Evolutionary conservation across 2,797 vertebrate species (phyloP), one percentile per base, ranked within the genome.

Genomic region (Nannoperca obscura): DNA sequence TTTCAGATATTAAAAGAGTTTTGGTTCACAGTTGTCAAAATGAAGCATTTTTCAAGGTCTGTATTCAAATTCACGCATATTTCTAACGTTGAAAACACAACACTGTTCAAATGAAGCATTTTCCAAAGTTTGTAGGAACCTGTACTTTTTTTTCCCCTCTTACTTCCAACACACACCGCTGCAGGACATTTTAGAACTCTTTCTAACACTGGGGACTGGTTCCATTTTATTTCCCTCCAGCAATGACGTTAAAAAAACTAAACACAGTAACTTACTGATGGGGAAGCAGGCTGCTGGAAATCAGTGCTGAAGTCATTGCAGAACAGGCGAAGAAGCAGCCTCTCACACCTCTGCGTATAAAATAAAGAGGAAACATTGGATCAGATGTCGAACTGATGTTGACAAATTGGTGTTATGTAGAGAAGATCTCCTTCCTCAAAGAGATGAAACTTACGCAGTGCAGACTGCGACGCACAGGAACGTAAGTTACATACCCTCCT

Each of bases 281-380:
- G 96, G 66, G 97, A 95, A 46, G 98, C 95, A 0, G 97, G 93
- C 32, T 98, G 97, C 5, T 99, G 98, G 92, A 99, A 99, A 13
- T 98, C 98, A 0, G 97, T 95, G 86, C 98, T 99, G 92, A 99
- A 96, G 80, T 96, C 97, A 42, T 96, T 97, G 88, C 97, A 98
- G 95, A 96, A 97, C 80, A 99, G 88, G 20, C 96, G 97, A 7
- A 99, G 94, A 1, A 98, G 92, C 85, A 99, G 90, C 87, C 97
- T 95, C 89, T 99, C 97, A 86, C 98, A 99, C 76, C 92, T 97
- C 98, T 99, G 94, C 57, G 82, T 72, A 76, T 42, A 67, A 3
- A 24, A 54, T 20, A 32, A n/a, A 57, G 0, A 53, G 22, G n/a
- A 50, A 62, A 14, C 9, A 42, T 59, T 2, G 42, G 22, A 5